phyloP scores from a whole-genome alignment of 2,797 vertebrate genomes.

The Mormyrops boulengeri region DNA sequence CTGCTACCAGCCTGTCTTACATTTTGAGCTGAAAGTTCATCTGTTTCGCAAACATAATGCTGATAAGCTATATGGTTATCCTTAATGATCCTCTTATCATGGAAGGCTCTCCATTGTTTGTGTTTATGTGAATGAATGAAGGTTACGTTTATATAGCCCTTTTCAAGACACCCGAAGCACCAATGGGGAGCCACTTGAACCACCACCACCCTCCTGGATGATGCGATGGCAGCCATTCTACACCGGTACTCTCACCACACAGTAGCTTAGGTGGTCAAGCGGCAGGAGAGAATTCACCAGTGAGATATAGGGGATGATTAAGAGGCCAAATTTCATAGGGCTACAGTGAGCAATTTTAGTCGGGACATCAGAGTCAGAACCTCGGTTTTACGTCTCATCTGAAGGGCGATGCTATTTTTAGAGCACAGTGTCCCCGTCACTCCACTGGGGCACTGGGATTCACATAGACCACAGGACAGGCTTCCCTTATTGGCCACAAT shows the following conservation, averaged over 20 bases:
- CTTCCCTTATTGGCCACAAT: background rate
- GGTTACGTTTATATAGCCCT: background rate
- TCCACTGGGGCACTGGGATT: background rate
- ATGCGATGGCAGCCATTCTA: background rate
- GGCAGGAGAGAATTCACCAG: background rate
- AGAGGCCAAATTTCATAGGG: background rate
- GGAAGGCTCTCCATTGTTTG: background rate
- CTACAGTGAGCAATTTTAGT: background rate
- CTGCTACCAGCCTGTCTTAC: background rate
- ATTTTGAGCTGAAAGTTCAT: background rate
- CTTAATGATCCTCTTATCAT: background rate
- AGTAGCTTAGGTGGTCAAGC: background rate
- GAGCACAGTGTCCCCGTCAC: background rate
- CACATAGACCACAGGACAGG: background rate
- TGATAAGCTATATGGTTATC: background rate
- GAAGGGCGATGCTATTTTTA: background rate
- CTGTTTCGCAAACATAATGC: background rate
- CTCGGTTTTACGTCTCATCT: background rate
- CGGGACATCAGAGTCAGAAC: background rate
- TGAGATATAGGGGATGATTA: background rate
- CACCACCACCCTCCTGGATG: background rate
- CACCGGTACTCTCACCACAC: background rate
- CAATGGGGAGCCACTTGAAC: background rate
- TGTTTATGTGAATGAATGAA: background rate
- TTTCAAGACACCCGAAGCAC: background rate